These are phyloP conservation scores for Oryzias melastigma DNA, from an alignment of 2,113 vertebrate genomes.

Conservation along the genomic window DNA sequence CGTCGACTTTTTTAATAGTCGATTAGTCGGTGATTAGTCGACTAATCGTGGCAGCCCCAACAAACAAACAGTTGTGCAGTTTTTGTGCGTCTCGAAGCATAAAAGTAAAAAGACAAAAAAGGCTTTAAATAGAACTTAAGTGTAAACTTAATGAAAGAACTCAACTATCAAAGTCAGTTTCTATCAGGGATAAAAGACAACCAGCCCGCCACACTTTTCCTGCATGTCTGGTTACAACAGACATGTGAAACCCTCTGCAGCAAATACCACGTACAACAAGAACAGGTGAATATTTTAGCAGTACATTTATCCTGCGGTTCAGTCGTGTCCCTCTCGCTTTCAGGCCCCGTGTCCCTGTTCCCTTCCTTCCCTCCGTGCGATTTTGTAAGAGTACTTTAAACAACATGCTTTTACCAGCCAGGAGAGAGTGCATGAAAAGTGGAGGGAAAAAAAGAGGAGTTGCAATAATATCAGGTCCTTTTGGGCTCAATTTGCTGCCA, in stretches of 20 bases:
- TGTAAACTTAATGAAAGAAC: background rate
- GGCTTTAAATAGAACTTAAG: slow-evolving; percentile 5
- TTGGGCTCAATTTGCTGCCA: slow-evolving; percentile 24
- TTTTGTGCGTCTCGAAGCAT: background rate
- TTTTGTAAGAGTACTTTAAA: slow-evolving; percentile 45
- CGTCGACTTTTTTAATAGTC: too few species aligned
- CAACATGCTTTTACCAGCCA: slow-evolving; percentile 35
- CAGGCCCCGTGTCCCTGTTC: slow-evolving; percentile 13
- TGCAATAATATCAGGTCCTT: slow-evolving; percentile 28
- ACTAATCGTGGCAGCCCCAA: too few species aligned
- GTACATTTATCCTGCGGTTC: slow-evolving; percentile 56
- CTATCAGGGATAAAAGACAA: slow-evolving; percentile 5
- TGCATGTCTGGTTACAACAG: slow-evolving; percentile 36
- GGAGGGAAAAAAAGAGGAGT: background rate
- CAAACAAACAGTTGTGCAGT: background rate
- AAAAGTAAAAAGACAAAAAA: background rate
- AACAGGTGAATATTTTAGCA: slow-evolving; percentile 73
- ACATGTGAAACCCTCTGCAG: slow-evolving; percentile 23
- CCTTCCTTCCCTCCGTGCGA: slow-evolving; percentile 17
- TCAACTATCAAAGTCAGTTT: background rate
- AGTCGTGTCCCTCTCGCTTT: slow-evolving; percentile 20
- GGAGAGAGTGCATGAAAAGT: slow-evolving; percentile 17
- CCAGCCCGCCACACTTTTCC: slow-evolving; percentile 6
- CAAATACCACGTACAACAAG: slow-evolving; percentile 53
- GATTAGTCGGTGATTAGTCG: too few species aligned